phyloP scores from a whole-genome alignment of 2,888 invertebrate species.

The Orgyia antiqua region DNA sequence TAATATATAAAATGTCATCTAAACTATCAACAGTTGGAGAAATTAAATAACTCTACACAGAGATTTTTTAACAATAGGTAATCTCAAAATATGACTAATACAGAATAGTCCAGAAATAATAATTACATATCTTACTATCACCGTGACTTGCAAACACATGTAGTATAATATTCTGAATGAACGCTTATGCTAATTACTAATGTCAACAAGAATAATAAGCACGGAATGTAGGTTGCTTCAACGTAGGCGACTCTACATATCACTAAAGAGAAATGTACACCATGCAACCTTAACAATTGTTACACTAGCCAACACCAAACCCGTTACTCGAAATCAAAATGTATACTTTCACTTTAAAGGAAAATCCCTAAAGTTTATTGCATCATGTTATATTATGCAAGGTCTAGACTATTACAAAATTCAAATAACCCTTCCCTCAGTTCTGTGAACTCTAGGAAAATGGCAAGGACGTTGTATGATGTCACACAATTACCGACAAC shows the following conservation, averaged over 20 bases:
- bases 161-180: no score
- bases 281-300: slow-evolving; percentile 4
- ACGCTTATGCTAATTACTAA: slow-evolving; percentile 1
- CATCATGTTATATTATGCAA: slow-evolving; percentile 3
- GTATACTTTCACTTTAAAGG: slow-evolving; percentile 2
- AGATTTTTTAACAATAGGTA: no score
- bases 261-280: no score
- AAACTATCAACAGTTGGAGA: no score
- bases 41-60: no score
- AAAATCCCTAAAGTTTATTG: slow-evolving; percentile 2
- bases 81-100: no score
- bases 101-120: no score
- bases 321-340: not conserved
- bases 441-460: slow-evolving; percentile 12
- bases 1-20: no score
- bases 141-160: not conserved
- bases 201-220: slow-evolving; percentile 4
- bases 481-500: slow-evolving; percentile 5
- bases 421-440: slow-evolving; percentile 2
- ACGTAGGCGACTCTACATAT: slow-evolving; percentile 3
- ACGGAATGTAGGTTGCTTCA: slow-evolving; percentile 8
- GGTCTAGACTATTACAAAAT: slow-evolving; percentile 1
- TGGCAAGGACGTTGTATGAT: slow-evolving; percentile 1
- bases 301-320: not conserved
- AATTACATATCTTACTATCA: not conserved